These are phyloP conservation scores for Cantharis nigra DNA, from an alignment of 2,888 invertebrate species.

Conservation along the genomic window DNA sequence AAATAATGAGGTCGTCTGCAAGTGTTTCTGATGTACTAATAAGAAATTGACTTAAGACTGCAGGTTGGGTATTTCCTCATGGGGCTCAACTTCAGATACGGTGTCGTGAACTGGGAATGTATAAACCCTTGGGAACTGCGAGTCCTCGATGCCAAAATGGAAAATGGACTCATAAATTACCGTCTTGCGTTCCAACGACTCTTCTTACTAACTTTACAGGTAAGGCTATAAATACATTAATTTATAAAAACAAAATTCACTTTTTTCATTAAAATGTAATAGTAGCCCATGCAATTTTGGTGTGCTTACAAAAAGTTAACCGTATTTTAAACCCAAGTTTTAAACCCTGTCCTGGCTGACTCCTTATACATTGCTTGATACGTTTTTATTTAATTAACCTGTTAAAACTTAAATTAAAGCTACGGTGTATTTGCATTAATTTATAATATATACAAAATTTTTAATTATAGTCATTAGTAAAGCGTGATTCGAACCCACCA, in stretches of 20 bases:
- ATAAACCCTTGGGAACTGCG: constrained; percentile 82
- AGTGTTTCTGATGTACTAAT: constrained; percentile 31
- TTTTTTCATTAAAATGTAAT: neutral
- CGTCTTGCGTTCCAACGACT: constrained; percentile 85
- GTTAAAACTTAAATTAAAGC: neutral
- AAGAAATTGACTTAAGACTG: constrained; percentile 54
- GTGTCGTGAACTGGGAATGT: constrained; percentile 81
- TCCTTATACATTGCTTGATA: neutral
- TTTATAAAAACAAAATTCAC: neutral
- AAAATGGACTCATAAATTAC: constrained; percentile 76
- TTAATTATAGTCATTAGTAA: neutral
- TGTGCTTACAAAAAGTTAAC: too few species aligned
- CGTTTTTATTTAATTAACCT: neutral
- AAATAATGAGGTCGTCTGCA: constrained; percentile 17
- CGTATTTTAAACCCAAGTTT: too few species aligned
- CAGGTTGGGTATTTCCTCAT: constrained; percentile 74
- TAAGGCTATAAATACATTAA: constrained; percentile 46
- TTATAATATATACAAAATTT: neutral
- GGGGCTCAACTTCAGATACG: constrained; percentile 76
- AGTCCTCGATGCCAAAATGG: constrained; percentile 80
- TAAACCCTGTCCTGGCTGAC: neutral
- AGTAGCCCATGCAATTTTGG: neutral
- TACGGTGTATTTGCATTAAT: neutral
- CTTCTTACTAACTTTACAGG: constrained; percentile 85
- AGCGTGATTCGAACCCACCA: neutral